These are phyloP conservation scores for Lepidotrigona ventralis DNA, from an alignment of 1,140 invertebrate genomes.

Conservation along the genomic window DNA sequence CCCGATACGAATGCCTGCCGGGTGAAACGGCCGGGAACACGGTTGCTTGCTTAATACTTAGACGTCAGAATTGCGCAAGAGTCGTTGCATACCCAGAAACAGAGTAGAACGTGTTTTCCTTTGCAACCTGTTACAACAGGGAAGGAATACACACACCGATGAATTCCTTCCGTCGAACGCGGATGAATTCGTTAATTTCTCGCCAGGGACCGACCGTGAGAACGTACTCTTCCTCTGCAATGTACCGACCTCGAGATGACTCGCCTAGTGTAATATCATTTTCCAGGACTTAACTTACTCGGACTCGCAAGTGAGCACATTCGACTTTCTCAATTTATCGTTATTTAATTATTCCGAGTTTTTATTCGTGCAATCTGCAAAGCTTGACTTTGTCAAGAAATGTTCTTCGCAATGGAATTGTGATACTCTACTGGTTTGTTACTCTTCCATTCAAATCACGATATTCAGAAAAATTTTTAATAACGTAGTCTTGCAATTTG, in stretches of 20 bases:
- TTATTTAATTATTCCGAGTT: background rate
- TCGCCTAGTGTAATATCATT: slow-evolving; percentile 28
- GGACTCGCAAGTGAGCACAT: background rate
- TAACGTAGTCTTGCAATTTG: background rate
- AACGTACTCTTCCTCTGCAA: background rate
- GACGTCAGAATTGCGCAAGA: slow-evolving; percentile 29
- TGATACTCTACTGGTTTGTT: no score
- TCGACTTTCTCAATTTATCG: background rate
- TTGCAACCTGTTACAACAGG: slow-evolving; percentile 55
- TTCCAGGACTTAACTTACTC: background rate
- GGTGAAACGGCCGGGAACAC: slow-evolving; percentile 20
- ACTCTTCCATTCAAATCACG: no score
- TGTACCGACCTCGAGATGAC: background rate
- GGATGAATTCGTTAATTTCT: slow-evolving; percentile 56
- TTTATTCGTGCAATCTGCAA: background rate
- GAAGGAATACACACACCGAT: background rate
- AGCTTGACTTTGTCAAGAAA: no score
- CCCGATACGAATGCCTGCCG: slow-evolving; percentile 58
- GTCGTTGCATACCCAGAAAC: background rate
- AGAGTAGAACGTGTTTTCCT: background rate
- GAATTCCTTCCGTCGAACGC: slow-evolving; percentile 32
- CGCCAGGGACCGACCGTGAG: background rate
- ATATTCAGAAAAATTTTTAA: no score
- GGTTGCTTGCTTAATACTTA: slow-evolving; percentile 53
- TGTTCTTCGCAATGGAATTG: no score